phyloP scores from a whole-genome alignment of 2,888 invertebrate species.

The Dimorphilus gyrociliatus region DNA sequence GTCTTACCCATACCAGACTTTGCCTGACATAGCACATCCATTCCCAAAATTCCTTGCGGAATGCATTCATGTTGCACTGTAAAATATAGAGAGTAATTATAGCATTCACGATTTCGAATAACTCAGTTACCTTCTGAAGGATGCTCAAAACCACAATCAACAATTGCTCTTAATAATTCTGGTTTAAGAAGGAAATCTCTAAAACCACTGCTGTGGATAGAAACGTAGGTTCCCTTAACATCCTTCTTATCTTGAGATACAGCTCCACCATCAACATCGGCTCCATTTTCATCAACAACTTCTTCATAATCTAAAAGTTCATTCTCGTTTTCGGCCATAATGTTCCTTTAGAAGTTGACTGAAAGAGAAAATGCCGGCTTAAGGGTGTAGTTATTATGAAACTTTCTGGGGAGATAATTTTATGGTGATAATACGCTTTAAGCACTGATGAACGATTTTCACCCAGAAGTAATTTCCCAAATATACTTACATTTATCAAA shows the following conservation, averaged over 20 bases:
- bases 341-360: too few species aligned
- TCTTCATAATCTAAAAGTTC: constrained; percentile 98
- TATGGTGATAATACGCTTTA: too few species aligned
- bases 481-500: too few species aligned
- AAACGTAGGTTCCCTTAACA: constrained; percentile 48
- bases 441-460: too few species aligned
- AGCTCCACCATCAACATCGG: constrained; percentile 35
- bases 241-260: constrained; percentile 72
- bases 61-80: constrained; percentile 98
- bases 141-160: constrained; percentile 98
- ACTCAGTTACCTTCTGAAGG: constrained; percentile 97
- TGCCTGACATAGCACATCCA: constrained; percentile 98
- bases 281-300: constrained; percentile 56
- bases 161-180: constrained; percentile 74
- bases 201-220: constrained; percentile 97
- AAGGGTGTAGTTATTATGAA: too few species aligned
- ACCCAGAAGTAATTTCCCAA: too few species aligned
- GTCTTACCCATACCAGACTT: constrained; percentile 99
- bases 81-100: constrained; percentile 8
- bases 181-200: constrained; percentile 94
- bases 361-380: too few species aligned
- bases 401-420: too few species aligned
- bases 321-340: too few species aligned
- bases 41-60: constrained; percentile 84
- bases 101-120: too few species aligned